Evolutionary conservation across 2,113 vertebrate genomes (phyloP).

Genomic region (human (Homo sapiens)): DNA sequence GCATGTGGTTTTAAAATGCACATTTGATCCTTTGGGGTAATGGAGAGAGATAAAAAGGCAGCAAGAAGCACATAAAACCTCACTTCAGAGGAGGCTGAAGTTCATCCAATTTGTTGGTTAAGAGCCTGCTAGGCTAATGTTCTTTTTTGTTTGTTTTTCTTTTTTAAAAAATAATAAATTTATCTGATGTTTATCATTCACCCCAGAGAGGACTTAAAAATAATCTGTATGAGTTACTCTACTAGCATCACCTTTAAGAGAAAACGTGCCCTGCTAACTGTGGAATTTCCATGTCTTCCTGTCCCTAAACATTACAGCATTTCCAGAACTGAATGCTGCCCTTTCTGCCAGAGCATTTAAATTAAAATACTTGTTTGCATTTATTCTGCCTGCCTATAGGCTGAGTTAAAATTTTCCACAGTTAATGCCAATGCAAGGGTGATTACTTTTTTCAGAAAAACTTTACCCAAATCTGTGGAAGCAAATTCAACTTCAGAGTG

Average conservation of each 20-base stretch:
- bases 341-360: not conserved
- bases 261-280: not conserved
- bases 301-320: not conserved
- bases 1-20: not conserved
- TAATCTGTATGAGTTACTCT: conserved; percentile 1
- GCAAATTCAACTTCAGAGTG: not conserved
- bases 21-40: not conserved
- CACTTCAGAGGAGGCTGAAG: not conserved
- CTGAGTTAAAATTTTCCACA: conserved; percentile 2
- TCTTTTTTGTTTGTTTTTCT: not conserved
- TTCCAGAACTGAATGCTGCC: not conserved
- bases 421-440: not conserved
- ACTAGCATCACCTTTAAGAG: not conserved
- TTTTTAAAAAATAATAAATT: not conserved
- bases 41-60: not conserved
- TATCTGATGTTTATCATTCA: conserved; percentile 27
- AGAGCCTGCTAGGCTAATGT: not conserved
- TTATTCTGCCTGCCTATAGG: not conserved
- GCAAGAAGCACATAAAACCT: not conserved
- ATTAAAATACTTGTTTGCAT: conserved; percentile 30
- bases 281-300: conserved; percentile 1
- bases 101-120: not conserved
- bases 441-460: not conserved
- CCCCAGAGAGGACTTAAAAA: conserved; percentile 21
- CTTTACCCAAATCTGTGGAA: not conserved